phyloP scores from a whole-genome alignment of 2,113 vertebrate genomes.

The Chrysochloris asiatica region DNA sequence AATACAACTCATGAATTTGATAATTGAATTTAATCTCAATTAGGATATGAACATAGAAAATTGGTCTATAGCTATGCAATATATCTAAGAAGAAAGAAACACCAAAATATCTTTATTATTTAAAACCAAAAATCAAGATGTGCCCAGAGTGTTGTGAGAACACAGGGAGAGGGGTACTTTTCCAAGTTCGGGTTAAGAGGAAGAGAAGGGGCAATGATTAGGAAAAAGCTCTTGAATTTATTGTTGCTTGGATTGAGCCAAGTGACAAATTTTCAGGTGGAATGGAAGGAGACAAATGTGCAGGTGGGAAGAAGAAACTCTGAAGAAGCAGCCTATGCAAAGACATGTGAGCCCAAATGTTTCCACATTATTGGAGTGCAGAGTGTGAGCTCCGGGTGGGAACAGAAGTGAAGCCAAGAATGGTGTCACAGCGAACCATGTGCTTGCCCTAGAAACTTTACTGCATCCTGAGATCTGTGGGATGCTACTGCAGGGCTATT shows the following conservation, averaged over 20 bases:
- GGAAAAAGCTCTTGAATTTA: too few species aligned
- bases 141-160: not conserved
- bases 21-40: fast-evolving
- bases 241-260: not conserved
- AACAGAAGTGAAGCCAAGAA: not conserved
- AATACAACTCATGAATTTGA: fast-evolving
- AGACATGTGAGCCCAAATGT: fast-evolving
- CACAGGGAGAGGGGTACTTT: not conserved
- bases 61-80: too few species aligned
- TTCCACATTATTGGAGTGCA: not conserved
- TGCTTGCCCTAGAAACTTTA: not conserved
- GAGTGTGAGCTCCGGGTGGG: not conserved
- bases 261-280: not conserved
- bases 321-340: not conserved
- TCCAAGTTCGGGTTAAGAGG: not conserved
- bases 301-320: not conserved
- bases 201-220: not conserved
- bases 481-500: not conserved
- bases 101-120: fast-evolving
- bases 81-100: not conserved
- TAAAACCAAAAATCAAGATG: not conserved
- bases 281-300: not conserved
- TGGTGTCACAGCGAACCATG: not conserved
- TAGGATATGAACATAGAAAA: not conserved
- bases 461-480: not conserved